Evolutionary conservation across 2,888 invertebrate species (phyloP).

Genomic region (Tortricodes alternella): DNA sequence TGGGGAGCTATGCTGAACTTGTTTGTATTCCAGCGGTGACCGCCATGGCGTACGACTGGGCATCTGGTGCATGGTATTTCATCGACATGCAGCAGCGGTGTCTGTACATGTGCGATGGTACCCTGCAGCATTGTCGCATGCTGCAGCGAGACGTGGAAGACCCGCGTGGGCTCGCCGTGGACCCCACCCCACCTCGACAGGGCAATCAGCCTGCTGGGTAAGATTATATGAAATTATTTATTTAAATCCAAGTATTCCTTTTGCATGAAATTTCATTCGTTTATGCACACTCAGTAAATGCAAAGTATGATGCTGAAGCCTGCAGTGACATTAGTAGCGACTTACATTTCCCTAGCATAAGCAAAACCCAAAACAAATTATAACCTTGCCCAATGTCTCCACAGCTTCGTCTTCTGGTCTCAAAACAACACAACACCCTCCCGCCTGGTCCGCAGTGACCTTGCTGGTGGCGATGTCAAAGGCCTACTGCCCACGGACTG

Average conservation of each 20-base stretch:
- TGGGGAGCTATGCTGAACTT: neutral
- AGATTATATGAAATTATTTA: neutral
- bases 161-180: neutral
- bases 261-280: neutral
- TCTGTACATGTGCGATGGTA: neutral
- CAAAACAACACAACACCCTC: neutral
- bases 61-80: conserved; percentile 1
- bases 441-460: neutral
- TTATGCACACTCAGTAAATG: too few relatives aligned
- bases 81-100: neutral
- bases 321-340: too few relatives aligned
- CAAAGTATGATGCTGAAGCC: too few relatives aligned
- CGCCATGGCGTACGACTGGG: conserved; percentile 1
- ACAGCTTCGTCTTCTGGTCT: conserved; percentile 4
- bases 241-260: neutral
- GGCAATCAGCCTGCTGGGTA: neutral
- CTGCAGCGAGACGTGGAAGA: neutral
- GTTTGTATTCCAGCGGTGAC: neutral
- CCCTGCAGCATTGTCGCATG: conserved; percentile 4
- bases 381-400: too few relatives aligned
- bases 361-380: too few relatives aligned
- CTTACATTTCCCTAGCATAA: neutral
- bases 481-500: neutral
- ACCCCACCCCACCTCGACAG: neutral
- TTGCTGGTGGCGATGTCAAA: neutral